Evolutionary conservation across 2,113 vertebrate species (phyloP).

Genomic region (Vireo altiloquus): DNA sequence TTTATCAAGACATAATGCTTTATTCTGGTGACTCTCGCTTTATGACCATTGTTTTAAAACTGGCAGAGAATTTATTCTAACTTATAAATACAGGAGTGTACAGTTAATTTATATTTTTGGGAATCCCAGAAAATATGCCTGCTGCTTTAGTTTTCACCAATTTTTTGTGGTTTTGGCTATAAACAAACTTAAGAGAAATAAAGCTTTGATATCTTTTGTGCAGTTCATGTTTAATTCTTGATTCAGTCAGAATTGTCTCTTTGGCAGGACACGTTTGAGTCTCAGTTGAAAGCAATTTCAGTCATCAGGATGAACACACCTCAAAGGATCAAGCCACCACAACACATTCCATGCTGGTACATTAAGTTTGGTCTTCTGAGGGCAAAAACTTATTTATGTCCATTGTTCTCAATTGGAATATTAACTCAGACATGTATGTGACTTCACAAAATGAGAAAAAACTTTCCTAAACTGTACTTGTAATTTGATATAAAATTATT

Average conservation of each 20-base stretch:
- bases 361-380: not conserved
- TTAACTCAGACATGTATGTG: not conserved
- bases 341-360: not conserved
- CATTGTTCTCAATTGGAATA: not conserved
- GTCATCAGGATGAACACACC: not conserved
- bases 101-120: not conserved
- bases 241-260: not conserved
- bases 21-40: slow-evolving; percentile 34
- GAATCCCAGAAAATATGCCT: not conserved
- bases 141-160: not conserved
- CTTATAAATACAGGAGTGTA: not conserved
- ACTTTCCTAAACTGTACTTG: not conserved
- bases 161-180: not conserved
- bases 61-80: not conserved
- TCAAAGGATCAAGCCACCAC: not conserved
- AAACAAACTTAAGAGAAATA: not conserved
- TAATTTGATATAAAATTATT: not conserved
- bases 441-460: not conserved
- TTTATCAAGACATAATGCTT: not conserved
- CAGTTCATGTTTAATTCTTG: not conserved
- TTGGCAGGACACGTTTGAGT: not conserved
- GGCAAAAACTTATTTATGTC: not conserved
- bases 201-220: not conserved
- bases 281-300: not conserved
- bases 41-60: not conserved